Percentiles rank a stretch among this genome's conserved stretches.
Conservation (phyloP, 2,888 invertebrate genomes). For the Heliconius ismenius region DNA sequence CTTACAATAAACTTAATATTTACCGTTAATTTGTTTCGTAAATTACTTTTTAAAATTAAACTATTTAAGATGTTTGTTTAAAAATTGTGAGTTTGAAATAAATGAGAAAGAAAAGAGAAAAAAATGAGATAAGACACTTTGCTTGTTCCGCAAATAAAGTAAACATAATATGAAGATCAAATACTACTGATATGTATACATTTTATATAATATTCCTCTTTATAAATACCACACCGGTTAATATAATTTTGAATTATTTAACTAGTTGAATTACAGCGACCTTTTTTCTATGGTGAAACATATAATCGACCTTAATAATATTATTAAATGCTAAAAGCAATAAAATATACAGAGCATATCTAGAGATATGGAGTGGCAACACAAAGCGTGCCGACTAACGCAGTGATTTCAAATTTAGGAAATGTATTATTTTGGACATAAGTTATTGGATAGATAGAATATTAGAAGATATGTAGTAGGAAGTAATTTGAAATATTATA, state of each 20-base stretch:
- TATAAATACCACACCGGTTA: background rate
- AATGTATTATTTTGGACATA: background rate
- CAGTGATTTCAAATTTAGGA: background rate
- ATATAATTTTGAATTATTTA: background rate
- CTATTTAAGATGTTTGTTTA: background rate
- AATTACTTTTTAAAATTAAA: background rate
- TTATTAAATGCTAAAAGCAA: background rate
- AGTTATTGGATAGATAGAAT: background rate
- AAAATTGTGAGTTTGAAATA: background rate
- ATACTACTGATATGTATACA: background rate
- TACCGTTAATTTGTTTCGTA: constrained; percentile 2
- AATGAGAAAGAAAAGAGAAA: no score
- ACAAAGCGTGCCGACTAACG: background rate
- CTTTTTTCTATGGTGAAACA: background rate
- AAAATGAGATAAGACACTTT: background rate
- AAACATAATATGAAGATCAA: background rate
- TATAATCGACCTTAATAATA: background rate
- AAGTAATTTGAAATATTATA: background rate
- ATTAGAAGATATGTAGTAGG: no score
- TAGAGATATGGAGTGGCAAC: constrained; percentile 10
- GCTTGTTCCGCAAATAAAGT: background rate
- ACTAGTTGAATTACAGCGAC: background rate
- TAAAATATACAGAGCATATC: constrained; percentile 18
- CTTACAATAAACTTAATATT: constrained; percentile 11
- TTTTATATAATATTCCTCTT: background rate